Evolutionary conservation across 2,888 invertebrate species (phyloP), one percentile per base, ranked within the genome.

Genomic region (Brenthis ino): DNA sequence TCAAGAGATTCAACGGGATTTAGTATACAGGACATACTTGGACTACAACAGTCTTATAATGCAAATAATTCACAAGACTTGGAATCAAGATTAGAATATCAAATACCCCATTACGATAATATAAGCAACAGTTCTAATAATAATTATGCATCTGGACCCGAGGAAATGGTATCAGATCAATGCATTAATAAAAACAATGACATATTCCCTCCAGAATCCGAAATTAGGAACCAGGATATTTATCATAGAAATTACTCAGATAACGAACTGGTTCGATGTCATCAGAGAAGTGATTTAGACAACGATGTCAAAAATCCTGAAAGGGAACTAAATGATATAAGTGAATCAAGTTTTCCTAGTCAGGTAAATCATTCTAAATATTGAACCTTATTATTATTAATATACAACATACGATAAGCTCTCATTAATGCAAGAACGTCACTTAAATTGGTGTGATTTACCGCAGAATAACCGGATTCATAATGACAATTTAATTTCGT

Each of bases 1-100:
- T 93, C 93, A 3, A 86, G 92, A 76, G 93, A 93, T 74, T 93
- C 93, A 0, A 88, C 86, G 1, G 89, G 91, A 53, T 93, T 93
- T 74, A 93, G 89, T 68, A 93, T 93, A 65, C 93, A 93, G 61
- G 93, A 93, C 58, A 93, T 93, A 57, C 86, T 93, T 37, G 93
- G 93, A 6, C 75, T 93, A 1, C 86, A 91, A 37, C 93, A 93
- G 69, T 77, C 88, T 0, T 93, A 89, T 65, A 85, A 80, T 67
- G 72, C 81, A 37, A 67, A 74, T 3, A 81, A 76, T 67, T 54
- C 71, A 66, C 87, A 86, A 73, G 88, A 82, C 3, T 73, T 87
- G 61, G 86, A 86, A 69, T 72, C 83, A n/a, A 82, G 85, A 81
- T 88, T 88, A 72, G 88, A 88, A 54, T 91, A 91, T 68, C 87